Base-by-base conservation (phyloP, 2,113 vertebrate genomes). In the Tympanuchus pallidicinctus region DNA sequence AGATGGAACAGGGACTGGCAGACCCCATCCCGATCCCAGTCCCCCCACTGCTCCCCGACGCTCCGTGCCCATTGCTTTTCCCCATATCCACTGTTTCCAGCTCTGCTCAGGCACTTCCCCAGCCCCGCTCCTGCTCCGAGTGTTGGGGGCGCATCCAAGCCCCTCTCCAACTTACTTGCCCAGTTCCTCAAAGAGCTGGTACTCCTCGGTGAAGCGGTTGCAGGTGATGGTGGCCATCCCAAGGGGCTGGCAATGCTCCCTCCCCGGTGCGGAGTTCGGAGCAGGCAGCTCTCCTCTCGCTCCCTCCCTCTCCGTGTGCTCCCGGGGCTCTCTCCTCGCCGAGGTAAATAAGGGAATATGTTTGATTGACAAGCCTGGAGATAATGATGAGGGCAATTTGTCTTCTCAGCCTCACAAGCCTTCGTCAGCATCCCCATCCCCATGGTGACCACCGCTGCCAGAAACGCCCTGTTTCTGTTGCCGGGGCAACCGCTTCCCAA, bases 141-240 rank as follows among this genome's bases (percentile, higher is more conserved):
- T 15, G 14, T 16, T 17, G 14, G 18, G 47, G 69, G 2, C 70
- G 57, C 86, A 90, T 56, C 70, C 74, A 47, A 91, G 30, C 75
- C 82, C 85, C 19, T 93, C 90, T 92, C 78, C 92, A 96, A 99
- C 98, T 99, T 98, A 99, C 98, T 99, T 99, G 96, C 98, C 98
- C 97, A 99, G 97, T 98, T 99, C 98, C 95, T 99, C 98, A 25
- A 98, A 99, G 94, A 99, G 98, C 98, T 99, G 98, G 91, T 98
- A 99, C 96, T 99, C 98, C 98, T 99, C 98, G 1, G 98, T 99
- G 97, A 99, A 99, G 73, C 98, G 98, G 65, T 98, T 99, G 97
- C 98, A 99, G 97, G 98, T 99, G 97, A 99, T 99, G 97, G 98
- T 98, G 89, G 98, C 98, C 98, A 99, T 99, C 96, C 97, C 96